These are phyloP conservation scores for Clinocottus analis DNA, from an alignment of 2,113 vertebrate genomes.

Conservation along the genomic window DNA sequence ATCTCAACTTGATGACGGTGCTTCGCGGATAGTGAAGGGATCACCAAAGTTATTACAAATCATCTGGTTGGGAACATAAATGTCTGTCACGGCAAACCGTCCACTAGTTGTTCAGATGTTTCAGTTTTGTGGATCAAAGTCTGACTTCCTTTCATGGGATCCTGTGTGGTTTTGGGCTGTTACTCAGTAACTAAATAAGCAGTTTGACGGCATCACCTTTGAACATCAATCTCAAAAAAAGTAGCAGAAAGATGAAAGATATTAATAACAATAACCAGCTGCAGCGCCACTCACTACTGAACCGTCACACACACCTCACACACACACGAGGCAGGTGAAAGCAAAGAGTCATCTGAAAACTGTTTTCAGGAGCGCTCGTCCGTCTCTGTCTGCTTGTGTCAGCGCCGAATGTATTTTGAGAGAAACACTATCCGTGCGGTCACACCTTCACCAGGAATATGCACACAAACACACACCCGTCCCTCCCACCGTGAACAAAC, in stretches of 20 bases:
- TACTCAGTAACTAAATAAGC: neutral
- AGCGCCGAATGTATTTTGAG: slow-evolving; percentile 47
- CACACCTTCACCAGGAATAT: slow-evolving; percentile 25
- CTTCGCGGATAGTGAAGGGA: neutral
- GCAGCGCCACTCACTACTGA: neutral
- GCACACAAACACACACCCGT: neutral
- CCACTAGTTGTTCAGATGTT: neutral
- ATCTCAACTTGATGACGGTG: neutral
- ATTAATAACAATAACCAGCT: neutral
- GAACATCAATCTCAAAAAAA: neutral
- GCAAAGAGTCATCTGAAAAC: neutral
- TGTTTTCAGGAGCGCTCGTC: neutral
- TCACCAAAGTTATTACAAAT: neutral
- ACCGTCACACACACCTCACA: neutral
- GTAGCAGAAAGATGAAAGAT: neutral
- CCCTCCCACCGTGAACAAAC: neutral
- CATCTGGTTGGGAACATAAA: neutral
- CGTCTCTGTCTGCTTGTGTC: neutral
- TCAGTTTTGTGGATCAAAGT: neutral
- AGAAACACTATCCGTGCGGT: slow-evolving; percentile 42
- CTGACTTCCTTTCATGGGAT: rapidly evolving
- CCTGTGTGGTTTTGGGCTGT: neutral
- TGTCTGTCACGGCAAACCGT: neutral
- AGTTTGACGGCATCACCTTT: neutral
- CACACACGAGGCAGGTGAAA: neutral